Conservation (phyloP, 2,888 invertebrate genomes). For the Lasioglossum oenotherae region DNA sequence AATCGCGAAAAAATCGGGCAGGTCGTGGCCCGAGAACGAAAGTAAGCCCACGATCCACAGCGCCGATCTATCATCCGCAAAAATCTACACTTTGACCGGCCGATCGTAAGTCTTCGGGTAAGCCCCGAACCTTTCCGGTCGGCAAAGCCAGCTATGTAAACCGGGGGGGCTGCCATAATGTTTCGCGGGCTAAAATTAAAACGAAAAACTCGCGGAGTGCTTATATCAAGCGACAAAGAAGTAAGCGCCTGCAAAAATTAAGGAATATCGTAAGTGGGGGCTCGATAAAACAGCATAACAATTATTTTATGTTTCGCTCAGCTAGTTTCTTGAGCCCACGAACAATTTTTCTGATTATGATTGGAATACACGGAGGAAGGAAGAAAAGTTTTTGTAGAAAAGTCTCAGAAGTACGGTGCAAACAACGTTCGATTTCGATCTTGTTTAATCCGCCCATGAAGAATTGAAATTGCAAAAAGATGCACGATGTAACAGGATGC, state of each 20-base stretch:
- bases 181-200: neutral
- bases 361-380: no score
- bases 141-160: neutral
- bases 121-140: neutral
- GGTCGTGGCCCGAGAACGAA: constrained; percentile 1
- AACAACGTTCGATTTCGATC: no score
- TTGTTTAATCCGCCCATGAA: neutral
- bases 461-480: neutral
- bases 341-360: no score
- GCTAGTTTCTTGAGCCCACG: no score
- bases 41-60: neutral
- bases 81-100: constrained; percentile 25
- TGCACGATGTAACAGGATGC: neutral
- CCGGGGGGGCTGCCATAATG: neutral
- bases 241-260: no score
- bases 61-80: constrained; percentile 1
- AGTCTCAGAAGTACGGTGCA: no score
- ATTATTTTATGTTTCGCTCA: no score
- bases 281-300: no score
- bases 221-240: neutral
- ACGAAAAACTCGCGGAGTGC: neutral
- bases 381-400: no score
- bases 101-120: constrained; percentile 28
- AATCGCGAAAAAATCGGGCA: constrained; percentile 6
- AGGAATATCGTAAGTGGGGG: no score